Percentiles rank a stretch among this genome's conserved stretches.
Evolutionary conservation across 2,888 invertebrate species (phyloP).

Genomic region (Megaustenia siamemsis): DNA sequence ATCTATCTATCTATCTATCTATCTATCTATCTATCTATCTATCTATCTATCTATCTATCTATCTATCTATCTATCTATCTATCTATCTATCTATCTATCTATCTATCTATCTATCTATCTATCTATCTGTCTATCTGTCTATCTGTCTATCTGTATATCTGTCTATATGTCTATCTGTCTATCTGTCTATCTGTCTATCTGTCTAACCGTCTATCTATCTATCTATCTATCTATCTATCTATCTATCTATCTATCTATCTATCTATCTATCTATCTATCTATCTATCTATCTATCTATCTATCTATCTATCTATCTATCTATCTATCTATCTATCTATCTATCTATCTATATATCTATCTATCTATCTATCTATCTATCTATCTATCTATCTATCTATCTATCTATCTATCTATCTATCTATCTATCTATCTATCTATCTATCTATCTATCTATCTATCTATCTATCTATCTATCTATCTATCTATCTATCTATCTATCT

Average conservation of each 20-base stretch:
- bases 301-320: background rate
- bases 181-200: no score
- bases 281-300: no score
- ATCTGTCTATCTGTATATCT: no score
- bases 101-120: no score
- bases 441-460: background rate
- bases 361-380: background rate
- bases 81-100: background rate
- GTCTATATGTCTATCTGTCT: no score
- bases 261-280: background rate
- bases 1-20: background rate
- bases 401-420: background rate
- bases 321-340: background rate
- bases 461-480: no score
- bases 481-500: no score
- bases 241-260: conserved; percentile 2
- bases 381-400: background rate
- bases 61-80: background rate
- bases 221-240: background rate
- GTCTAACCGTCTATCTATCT: no score
- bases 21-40: background rate
- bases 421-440: background rate
- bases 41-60: background rate
- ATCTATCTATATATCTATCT: no score
- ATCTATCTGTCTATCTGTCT: no score